phyloP scores from a whole-genome alignment of 2,888 invertebrate species.

The Clistopyga incitator region DNA sequence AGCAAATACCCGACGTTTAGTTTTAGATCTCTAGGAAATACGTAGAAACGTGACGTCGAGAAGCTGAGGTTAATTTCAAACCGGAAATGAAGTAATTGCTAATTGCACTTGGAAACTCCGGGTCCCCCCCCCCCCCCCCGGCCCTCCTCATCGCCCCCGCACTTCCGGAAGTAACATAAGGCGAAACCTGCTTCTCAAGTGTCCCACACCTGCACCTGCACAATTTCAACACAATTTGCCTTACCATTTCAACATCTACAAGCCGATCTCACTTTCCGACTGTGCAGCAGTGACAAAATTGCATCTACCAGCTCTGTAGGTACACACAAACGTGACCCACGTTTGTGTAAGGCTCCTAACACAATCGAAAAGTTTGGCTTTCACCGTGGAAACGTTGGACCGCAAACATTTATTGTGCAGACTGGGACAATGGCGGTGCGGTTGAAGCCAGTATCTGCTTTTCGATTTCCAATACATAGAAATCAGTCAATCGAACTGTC shows the following conservation, averaged over 20 bases:
- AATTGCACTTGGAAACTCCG: conserved; percentile 64
- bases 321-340: background rate
- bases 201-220: conserved; percentile 9
- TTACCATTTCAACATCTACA: background rate
- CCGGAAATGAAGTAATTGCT: conserved; percentile 62
- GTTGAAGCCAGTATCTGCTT: conserved; percentile 10
- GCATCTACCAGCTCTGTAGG: background rate
- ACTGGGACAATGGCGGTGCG: conserved; percentile 6
- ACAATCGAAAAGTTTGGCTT: conserved; percentile 34
- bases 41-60: conserved; percentile 17
- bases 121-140: background rate
- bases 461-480: conserved; percentile 45
- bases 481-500: conserved; percentile 10
- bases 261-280: background rate
- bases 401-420: conserved; percentile 46
- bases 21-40: background rate
- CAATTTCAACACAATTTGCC: conserved; percentile 23
- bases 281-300: background rate
- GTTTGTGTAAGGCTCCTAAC: background rate
- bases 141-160: background rate
- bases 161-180: conserved; percentile 40
- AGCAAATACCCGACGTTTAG: too few species aligned
- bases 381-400: conserved; percentile 1
- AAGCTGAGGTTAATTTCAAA: conserved; percentile 19
- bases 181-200: conserved; percentile 22